phyloP scores from a whole-genome alignment of 2,797 vertebrate species.

The Paguma larvata region DNA sequence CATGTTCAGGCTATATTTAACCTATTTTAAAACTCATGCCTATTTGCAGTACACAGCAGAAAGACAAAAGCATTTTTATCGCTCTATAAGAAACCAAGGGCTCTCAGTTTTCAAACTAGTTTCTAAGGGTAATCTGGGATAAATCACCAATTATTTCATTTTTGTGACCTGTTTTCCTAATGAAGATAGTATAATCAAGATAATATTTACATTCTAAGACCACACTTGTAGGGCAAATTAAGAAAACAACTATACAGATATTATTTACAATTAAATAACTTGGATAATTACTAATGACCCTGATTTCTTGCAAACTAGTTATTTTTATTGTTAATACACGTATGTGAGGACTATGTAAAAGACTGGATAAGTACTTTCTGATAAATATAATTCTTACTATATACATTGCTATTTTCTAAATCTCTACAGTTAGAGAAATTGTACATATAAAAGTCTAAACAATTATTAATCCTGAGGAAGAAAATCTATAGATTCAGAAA shows the following conservation, averaged over 20 bases:
- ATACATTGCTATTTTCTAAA: constrained; percentile 25
- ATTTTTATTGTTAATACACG: constrained; percentile 42
- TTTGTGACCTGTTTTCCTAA: constrained; percentile 45
- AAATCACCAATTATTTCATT: constrained; percentile 6
- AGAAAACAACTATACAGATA: constrained; percentile 28
- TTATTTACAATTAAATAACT: constrained; percentile 50
- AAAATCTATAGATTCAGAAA: constrained; percentile 48
- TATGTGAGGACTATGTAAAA: constrained; percentile 40
- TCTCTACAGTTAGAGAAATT: neutral
- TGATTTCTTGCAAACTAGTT: constrained; percentile 25
- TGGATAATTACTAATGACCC: constrained; percentile 39
- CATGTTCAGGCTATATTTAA: constrained; percentile 11
- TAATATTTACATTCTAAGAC: constrained; percentile 35
- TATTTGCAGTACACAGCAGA: neutral
- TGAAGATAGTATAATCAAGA: neutral
- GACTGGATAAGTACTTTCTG: neutral
- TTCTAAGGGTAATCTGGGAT: neutral
- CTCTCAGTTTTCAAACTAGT: constrained; percentile 16
- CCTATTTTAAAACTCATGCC: constrained; percentile 28
- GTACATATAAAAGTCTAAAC: neutral
- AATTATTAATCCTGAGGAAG: neutral
- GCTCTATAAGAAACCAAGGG: neutral
- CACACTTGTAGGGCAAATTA: neutral
- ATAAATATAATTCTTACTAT: constrained; percentile 6
- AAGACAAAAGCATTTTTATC: neutral